Evolutionary conservation across 2,113 vertebrate species (phyloP).

Genomic region (Zeus faber): DNA sequence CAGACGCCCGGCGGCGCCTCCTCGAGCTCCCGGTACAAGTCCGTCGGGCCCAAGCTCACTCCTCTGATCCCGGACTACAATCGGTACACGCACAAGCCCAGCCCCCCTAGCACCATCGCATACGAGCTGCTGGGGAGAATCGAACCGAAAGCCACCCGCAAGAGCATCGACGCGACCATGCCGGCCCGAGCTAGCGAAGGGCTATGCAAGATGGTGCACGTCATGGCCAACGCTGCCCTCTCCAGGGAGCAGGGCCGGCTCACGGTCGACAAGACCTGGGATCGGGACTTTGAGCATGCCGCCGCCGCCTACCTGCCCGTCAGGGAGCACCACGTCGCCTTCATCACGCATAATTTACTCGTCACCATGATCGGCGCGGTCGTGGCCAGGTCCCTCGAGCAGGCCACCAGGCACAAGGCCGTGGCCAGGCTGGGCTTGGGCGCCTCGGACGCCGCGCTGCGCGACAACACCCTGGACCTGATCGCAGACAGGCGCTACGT

Average conservation of each 20-base stretch:
- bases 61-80: too few relatives aligned
- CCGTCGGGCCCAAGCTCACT: too few relatives aligned
- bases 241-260: too few relatives aligned
- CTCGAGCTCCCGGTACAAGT: too few relatives aligned
- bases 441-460: too few relatives aligned
- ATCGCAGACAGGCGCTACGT: background rate
- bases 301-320: background rate
- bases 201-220: background rate
- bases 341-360: background rate
- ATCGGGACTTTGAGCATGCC: background rate
- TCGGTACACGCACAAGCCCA: background rate
- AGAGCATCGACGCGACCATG: background rate
- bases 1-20: too few relatives aligned
- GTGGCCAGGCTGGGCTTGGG: too few relatives aligned
- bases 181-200: background rate
- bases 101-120: background rate
- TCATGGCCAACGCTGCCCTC: background rate
- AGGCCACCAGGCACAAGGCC: too few relatives aligned
- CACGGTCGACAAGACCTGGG: background rate
- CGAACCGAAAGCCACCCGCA: background rate
- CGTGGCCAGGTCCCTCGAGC: slow-evolving; percentile 2
- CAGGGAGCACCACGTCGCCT: background rate
- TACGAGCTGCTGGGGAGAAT: background rate
- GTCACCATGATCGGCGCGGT: slow-evolving; percentile 3
- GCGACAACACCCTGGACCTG: slow-evolving; percentile 1